Conservation (phyloP, 2,113 vertebrate species). For the Monopterus albus region DNA sequence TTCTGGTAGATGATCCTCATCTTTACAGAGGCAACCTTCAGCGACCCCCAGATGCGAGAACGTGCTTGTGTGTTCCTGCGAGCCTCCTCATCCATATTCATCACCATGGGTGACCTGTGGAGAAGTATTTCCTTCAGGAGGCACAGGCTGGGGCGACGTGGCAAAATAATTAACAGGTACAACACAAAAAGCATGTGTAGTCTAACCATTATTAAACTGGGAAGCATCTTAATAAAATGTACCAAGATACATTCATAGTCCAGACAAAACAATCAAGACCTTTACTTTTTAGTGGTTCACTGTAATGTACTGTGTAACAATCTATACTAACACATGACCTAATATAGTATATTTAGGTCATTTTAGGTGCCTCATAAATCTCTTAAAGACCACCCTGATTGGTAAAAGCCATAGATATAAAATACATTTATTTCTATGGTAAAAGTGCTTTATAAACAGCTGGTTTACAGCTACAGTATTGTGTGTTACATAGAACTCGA, state of each 20-base stretch:
- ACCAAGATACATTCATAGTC: slow-evolving; percentile 70
- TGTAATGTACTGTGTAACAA: slow-evolving; percentile 46
- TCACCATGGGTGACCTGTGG: slow-evolving; percentile 13
- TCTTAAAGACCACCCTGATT: slow-evolving; percentile 46
- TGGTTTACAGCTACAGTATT: slow-evolving; percentile 41
- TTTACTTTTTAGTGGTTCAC: slow-evolving; percentile 25
- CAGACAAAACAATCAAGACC: slow-evolving; percentile 62
- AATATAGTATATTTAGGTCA: slow-evolving; percentile 27
- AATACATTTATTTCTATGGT: slow-evolving; percentile 56
- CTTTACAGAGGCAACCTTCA: slow-evolving; percentile 38
- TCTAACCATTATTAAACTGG: slow-evolving; percentile 3
- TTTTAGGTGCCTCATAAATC: slow-evolving; percentile 34
- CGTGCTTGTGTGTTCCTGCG: slow-evolving; percentile 13
- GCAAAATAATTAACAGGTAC: neutral
- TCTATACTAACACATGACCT: slow-evolving; percentile 39
- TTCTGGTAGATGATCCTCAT: slow-evolving; percentile 21
- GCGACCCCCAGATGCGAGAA: slow-evolving; percentile 21
- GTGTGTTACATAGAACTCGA: slow-evolving; percentile 23
- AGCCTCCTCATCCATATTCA: slow-evolving; percentile 49
- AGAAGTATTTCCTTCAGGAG: neutral
- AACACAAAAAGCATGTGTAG: slow-evolving; percentile 13
- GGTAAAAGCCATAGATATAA: slow-evolving; percentile 59
- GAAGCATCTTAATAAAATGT: slow-evolving; percentile 34
- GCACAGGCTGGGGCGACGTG: neutral
- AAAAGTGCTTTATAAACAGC: slow-evolving; percentile 66